phyloP scores from a whole-genome alignment of 2,797 vertebrate species.

The Acanthurus leucopareius region DNA sequence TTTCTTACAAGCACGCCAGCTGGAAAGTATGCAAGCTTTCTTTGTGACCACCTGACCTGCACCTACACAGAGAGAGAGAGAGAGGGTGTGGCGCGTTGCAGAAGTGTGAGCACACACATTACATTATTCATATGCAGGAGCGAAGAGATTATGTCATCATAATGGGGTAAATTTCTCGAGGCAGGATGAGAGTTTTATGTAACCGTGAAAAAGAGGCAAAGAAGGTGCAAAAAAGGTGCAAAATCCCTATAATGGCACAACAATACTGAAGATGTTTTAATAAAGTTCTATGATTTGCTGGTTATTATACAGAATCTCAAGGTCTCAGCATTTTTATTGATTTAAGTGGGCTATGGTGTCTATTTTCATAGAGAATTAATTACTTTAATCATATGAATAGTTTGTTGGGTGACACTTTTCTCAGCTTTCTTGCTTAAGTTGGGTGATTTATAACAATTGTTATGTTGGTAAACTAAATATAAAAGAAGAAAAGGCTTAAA shows the following conservation, averaged over 20 bases:
- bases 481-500: too few relatives aligned
- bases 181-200: slow-evolving; percentile 12
- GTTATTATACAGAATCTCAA: neutral
- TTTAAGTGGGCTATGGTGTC: neutral
- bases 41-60: slow-evolving; percentile 32
- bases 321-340: neutral
- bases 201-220: slow-evolving; percentile 36
- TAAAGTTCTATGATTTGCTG: neutral
- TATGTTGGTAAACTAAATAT: too few relatives aligned
- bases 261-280: neutral
- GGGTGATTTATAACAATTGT: too few relatives aligned
- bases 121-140: slow-evolving; percentile 14
- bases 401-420: too few relatives aligned
- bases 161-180: slow-evolving; percentile 10
- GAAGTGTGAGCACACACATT: slow-evolving; percentile 23
- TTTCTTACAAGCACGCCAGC: slow-evolving; percentile 38
- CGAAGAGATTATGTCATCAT: slow-evolving; percentile 19
- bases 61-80: slow-evolving; percentile 25
- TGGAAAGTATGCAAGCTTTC: slow-evolving; percentile 29
- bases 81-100: slow-evolving; percentile 38
- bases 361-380: too few relatives aligned
- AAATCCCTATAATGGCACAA: slow-evolving; percentile 17
- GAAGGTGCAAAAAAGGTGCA: neutral
- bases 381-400: too few relatives aligned
- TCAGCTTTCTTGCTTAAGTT: too few relatives aligned